These are phyloP conservation scores for Oreochromis niloticus DNA, from an alignment of 2,113 vertebrate species.

Conservation along the genomic window DNA sequence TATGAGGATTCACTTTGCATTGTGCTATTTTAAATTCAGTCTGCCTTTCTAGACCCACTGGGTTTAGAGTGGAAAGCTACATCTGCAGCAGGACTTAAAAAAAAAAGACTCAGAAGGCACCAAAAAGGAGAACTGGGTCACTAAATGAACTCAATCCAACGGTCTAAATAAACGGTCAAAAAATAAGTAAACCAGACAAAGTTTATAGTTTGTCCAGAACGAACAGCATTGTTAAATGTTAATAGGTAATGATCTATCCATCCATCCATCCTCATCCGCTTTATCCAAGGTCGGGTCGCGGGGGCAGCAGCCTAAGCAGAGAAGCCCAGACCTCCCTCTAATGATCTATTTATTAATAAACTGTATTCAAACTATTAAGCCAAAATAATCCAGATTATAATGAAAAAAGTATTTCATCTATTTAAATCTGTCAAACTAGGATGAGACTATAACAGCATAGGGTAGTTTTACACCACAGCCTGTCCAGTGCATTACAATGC, in stretches of 20 bases:
- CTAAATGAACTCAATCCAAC: not conserved
- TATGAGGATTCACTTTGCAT: not conserved
- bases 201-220: not conserved
- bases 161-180: not conserved
- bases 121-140: not conserved
- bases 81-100: not conserved
- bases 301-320: no score
- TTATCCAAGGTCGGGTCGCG: no score
- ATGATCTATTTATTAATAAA: not conserved
- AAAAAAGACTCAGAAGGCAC: not conserved
- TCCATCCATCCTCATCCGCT: no score
- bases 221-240: not conserved
- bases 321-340: no score
- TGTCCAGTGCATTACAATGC: accelerated
- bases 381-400: not conserved
- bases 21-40: not conserved
- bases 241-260: accelerated
- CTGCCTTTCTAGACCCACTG: not conserved
- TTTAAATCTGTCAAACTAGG: not conserved
- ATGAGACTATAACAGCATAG: not conserved
- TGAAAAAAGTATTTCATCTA: not conserved
- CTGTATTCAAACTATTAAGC: not conserved
- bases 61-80: not conserved
- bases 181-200: not conserved
- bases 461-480: not conserved